Evolutionary conservation across 2,797 vertebrate species (phyloP), one percentile per base, ranked within the genome.

Genomic region (Varecia variegata): DNA sequence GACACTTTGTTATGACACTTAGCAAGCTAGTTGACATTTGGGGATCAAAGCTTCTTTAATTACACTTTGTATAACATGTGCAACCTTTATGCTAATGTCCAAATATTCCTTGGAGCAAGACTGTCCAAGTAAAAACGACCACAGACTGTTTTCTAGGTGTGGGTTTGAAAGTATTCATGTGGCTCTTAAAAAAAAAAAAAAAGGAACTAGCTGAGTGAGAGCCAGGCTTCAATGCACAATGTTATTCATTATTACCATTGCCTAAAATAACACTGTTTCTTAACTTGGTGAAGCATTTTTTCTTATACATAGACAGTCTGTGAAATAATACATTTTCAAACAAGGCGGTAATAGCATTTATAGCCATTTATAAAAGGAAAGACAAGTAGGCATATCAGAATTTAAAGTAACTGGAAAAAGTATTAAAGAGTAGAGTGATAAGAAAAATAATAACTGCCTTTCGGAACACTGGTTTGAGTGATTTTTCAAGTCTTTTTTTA

Each of bases 51-150:
- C 98, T 98, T 98, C 98, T 98, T 99, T 98, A 99, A 99, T 98
- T 98, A 99, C 98, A 99, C 98, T 98, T 98, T 98, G 98, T 98
- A 97, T 98, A 98, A 98, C 98, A 98, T 97, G 98, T 98, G 98
- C 98, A 99, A 99, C 98, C 98, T 99, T 99, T 98, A 99, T 99
- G 98, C 98, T 99, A 99, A 99, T 99, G 98, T 98, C 98, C 98
- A 99, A 97, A 92, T 98, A 98, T 97, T 98, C 98, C 98, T 98
- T 95, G 96, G 97, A 98, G 95, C 95, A 97, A 97, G 95, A 94
- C 67, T 98, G 97, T 96, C 98, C 97, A 97, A 98, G 96, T 98
- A 95, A 97, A 91, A 98, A 96, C 94, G n/a, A 95, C 56, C 87
- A 84, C 88, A 95, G 94, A 93, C 84, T 96, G 89, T 97, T 98